phyloP scores from a whole-genome alignment of 1,140 invertebrate genomes.

The Elysia chlorotica region DNA sequence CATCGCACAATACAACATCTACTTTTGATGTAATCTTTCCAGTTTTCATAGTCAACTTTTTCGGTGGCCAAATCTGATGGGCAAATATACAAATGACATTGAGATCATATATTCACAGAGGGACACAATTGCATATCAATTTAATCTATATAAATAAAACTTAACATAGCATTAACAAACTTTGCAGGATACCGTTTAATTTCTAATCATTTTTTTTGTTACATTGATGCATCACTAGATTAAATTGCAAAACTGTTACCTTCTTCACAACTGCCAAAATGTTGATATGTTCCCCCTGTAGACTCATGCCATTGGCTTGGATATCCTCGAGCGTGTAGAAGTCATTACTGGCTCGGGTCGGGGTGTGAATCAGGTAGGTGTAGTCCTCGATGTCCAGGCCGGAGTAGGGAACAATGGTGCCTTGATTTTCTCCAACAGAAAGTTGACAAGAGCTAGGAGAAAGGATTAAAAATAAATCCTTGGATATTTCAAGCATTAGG shows the following conservation, averaged over 20 bases:
- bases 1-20: slow-evolving; percentile 10
- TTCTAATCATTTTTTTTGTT: too few relatives aligned
- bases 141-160: too few relatives aligned
- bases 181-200: too few relatives aligned
- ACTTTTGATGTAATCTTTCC: slow-evolving; percentile 4
- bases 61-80: slow-evolving; percentile 19
- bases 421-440: slow-evolving; percentile 50
- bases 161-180: too few relatives aligned
- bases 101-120: too few relatives aligned
- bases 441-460: too few relatives aligned
- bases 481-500: too few relatives aligned
- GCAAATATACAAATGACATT: too few relatives aligned
- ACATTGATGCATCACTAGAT: too few relatives aligned
- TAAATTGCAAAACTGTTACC: too few relatives aligned
- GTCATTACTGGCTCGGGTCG: slow-evolving; percentile 51
- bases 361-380: slow-evolving; percentile 35
- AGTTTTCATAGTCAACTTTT: background rate
- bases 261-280: slow-evolving; percentile 49
- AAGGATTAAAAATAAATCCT: too few relatives aligned
- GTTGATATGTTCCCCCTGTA: slow-evolving; percentile 53
- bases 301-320: slow-evolving; percentile 46
- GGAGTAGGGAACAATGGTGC: slow-evolving; percentile 36
- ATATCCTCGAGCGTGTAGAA: slow-evolving; percentile 57
- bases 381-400: slow-evolving; percentile 39
- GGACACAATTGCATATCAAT: too few relatives aligned